Conservation (phyloP, 2,113 vertebrate genomes). For the Nerophis ophidion region DNA sequence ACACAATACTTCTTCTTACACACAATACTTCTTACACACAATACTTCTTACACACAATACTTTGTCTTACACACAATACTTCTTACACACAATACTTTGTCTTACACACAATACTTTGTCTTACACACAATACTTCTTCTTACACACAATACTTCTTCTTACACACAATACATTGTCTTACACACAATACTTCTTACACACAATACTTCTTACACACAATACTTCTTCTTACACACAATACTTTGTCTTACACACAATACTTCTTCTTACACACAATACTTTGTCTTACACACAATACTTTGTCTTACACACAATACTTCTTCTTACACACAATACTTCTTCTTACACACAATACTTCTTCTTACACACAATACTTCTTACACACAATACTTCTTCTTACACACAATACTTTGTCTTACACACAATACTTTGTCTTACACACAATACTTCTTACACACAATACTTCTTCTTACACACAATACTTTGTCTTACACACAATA, state of each 20-base stretch:
- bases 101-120: constrained; percentile 41
- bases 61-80: no score
- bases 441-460: constrained; percentile 41
- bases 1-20: no score
- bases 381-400: constrained; percentile 43
- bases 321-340: constrained; percentile 44
- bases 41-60: constrained; percentile 41
- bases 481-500: no score
- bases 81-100: constrained; percentile 38
- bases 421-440: constrained; percentile 33
- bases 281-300: constrained; percentile 38
- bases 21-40: constrained; percentile 36
- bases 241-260: no score
- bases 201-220: constrained; percentile 44
- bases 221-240: constrained; percentile 45
- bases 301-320: no score
- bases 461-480: constrained; percentile 46
- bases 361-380: constrained; percentile 50
- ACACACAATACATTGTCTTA: constrained; percentile 27
- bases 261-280: constrained; percentile 42
- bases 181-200: no score
- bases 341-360: constrained; percentile 46
- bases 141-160: constrained; percentile 44
- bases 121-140: no score
- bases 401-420: constrained; percentile 37